A percentile compares a stretch with the other conserved stretches of the same genome.
phyloP scores from a whole-genome alignment of 2,113 vertebrate species.

The Prochilodus magdalenae region DNA sequence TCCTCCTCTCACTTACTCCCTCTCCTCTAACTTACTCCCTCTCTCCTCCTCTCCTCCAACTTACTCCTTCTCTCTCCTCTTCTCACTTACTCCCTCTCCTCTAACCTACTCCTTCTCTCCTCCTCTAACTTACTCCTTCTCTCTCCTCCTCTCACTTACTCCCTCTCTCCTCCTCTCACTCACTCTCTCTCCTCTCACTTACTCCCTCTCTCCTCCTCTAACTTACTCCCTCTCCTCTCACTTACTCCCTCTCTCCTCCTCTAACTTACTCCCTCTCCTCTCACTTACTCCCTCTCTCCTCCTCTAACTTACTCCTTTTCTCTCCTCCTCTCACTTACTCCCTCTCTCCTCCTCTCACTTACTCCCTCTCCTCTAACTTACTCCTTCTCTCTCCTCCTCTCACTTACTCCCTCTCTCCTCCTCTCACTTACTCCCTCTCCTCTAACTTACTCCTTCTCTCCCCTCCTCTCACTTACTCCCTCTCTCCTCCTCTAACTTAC shows the following conservation, averaged over 20 bases:
- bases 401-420: too few relatives aligned
- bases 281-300: conserved; percentile 37
- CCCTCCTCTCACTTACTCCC: conserved; percentile 47
- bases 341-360: background rate
- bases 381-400: conserved; percentile 23
- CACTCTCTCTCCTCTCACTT: background rate
- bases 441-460: conserved; percentile 37
- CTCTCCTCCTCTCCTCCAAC: conserved; percentile 1
- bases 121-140: conserved; percentile 53
- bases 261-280: conserved; percentile 60
- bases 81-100: conserved; percentile 19
- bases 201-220: too few relatives aligned
- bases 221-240: conserved; percentile 2
- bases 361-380: conserved; percentile 37
- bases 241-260: background rate
- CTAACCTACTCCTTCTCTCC: too few relatives aligned
- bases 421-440: background rate
- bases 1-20: conserved; percentile 8
- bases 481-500: too few relatives aligned
- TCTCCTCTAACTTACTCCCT: conserved; percentile 49
- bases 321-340: conserved; percentile 58
- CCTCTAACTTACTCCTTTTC: conserved; percentile 68
- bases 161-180: conserved; percentile 60
- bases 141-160: too few relatives aligned
- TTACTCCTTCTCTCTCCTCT: conserved; percentile 28